phyloP scores from a whole-genome alignment of 1,140 invertebrate genomes.

The Cyphomyrmex costatus region DNA sequence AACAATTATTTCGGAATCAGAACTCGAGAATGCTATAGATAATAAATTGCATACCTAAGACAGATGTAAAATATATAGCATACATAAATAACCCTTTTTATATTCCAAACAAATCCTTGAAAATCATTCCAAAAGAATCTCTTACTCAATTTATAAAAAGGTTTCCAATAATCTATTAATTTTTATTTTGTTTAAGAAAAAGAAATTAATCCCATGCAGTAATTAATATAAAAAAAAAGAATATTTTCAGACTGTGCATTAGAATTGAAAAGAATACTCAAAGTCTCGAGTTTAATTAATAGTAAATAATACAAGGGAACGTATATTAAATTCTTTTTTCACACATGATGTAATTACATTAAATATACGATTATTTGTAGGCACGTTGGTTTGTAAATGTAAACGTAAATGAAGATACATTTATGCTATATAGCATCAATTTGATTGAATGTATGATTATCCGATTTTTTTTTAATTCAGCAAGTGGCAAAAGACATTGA shows the following conservation, averaged over 20 bases:
- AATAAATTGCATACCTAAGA: slow-evolving; percentile 9
- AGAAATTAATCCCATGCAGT: too few relatives aligned
- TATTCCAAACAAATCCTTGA: background rate
- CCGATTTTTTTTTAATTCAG: slow-evolving; percentile 10
- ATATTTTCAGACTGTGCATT: too few relatives aligned
- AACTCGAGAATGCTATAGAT: background rate
- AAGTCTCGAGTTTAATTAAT: background rate
- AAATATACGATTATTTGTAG: background rate
- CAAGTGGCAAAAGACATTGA: background rate
- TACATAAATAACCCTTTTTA: slow-evolving; percentile 15
- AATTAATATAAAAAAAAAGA: too few relatives aligned
- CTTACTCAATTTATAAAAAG: background rate
- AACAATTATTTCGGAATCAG: slow-evolving; percentile 50
- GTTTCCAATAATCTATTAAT: background rate
- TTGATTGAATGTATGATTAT: background rate
- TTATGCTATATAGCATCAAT: background rate
- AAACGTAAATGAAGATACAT: background rate
- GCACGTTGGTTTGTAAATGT: background rate
- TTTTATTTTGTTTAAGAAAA: background rate
- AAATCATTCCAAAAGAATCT: background rate
- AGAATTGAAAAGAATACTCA: too few relatives aligned
- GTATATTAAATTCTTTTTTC: background rate
- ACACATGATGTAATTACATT: background rate
- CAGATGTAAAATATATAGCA: slow-evolving; percentile 6
- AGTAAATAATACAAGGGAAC: background rate